Conservation (phyloP, 2,113 vertebrate species). For the Apodemus sylvaticus region DNA sequence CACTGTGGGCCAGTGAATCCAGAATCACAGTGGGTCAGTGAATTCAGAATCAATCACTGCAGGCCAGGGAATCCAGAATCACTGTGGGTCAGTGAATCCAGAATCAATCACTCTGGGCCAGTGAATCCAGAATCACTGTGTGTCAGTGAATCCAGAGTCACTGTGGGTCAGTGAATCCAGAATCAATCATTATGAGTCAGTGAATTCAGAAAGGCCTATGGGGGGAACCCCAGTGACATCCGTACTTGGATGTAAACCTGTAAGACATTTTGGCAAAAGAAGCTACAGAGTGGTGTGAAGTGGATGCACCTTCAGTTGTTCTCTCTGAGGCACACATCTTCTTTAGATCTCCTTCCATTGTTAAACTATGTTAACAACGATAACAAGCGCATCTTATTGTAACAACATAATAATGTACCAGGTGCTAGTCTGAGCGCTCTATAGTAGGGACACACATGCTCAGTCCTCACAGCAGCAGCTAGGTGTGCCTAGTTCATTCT, state of each 20-base stretch:
- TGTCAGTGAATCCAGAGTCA: too few relatives aligned
- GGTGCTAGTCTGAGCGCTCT: neutral
- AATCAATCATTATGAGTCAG: neutral
- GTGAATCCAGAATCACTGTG: too few relatives aligned
- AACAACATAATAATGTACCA: neutral
- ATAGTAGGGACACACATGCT: neutral
- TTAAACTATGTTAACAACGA: neutral
- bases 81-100: too few relatives aligned
- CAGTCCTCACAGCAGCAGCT: neutral
- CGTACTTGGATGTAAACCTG: neutral
- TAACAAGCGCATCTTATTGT: neutral
- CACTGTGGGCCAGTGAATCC: neutral
- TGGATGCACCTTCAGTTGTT: neutral
- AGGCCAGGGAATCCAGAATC: too few relatives aligned
- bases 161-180: too few relatives aligned
- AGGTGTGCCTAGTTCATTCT: neutral
- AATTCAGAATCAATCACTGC: neutral
- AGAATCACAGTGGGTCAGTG: neutral
- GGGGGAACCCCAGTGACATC: neutral
- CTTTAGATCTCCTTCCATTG: neutral
- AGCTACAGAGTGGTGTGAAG: too few relatives aligned
- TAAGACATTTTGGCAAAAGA: neutral
- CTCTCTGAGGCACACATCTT: neutral
- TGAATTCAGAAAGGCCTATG: neutral
- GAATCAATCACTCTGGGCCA: too few relatives aligned